phyloP scores from a whole-genome alignment of 2,797 vertebrate genomes.

The Otus scops region DNA sequence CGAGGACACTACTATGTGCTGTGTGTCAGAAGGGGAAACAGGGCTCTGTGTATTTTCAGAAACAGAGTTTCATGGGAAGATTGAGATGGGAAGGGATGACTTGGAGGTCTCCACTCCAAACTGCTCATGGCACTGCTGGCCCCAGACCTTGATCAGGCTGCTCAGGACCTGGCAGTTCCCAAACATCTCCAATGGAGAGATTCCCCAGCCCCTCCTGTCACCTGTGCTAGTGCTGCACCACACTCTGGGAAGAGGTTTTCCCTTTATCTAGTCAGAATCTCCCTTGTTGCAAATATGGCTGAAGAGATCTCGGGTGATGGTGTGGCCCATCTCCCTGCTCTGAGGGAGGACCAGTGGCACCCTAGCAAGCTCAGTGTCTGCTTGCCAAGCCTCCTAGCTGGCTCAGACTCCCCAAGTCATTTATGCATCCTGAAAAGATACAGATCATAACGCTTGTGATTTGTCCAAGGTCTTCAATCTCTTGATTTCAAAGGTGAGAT shows the following conservation, averaged over 20 bases:
- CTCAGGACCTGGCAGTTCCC: neutral
- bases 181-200: neutral
- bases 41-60: neutral
- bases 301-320: fast-evolving
- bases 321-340: fast-evolving
- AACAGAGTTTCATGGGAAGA: neutral
- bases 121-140: neutral
- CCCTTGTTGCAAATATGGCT: neutral
- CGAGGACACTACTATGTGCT: neutral
- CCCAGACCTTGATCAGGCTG: neutral
- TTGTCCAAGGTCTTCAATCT: neutral
- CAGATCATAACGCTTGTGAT: neutral
- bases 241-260: neutral
- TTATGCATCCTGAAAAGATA: neutral
- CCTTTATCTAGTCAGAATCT: neutral
- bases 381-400: neutral
- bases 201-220: neutral
- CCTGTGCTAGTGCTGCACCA: neutral
- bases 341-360: fast-evolving
- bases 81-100: neutral
- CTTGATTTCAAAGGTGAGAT: neutral
- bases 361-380: neutral
- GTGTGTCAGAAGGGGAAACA: neutral
- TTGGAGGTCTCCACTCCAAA: neutral
- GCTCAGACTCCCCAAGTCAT: neutral